A percentile compares a stretch with the other conserved stretches of the same genome.
Conservation (phyloP, 1,140 invertebrate genomes). For the Maconellicoccus hirsutus region DNA sequence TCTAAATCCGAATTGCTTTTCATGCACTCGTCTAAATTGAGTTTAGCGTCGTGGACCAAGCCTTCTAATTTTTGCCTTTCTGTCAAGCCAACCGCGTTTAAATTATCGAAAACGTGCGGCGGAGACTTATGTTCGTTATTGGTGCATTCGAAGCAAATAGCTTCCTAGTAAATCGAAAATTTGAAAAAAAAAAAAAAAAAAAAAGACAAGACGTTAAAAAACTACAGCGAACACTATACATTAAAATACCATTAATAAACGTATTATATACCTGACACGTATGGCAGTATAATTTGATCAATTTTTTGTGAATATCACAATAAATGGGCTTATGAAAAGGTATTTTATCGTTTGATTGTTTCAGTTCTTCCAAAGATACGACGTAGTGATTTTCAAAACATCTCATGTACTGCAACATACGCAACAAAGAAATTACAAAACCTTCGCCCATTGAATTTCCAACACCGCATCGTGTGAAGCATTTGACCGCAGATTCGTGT, state of each 20-base stretch:
- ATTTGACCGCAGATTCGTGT: too few species aligned
- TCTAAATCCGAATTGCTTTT: conserved; percentile 58
- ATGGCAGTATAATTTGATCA: conserved; percentile 68
- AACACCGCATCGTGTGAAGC: too few species aligned
- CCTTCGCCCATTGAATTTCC: too few species aligned
- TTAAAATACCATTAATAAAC: not conserved
- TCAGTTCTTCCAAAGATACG: conserved; percentile 72
- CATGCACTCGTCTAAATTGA: conserved; percentile 60
- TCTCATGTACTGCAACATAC: conserved; percentile 54
- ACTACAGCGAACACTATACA: not conserved
- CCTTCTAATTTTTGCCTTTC: conserved; percentile 60
- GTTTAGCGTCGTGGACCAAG: conserved; percentile 56
- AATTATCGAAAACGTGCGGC: conserved; percentile 64
- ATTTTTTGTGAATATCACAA: conserved; percentile 62
- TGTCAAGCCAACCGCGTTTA: conserved; percentile 58
- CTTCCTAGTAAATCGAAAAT: conserved; percentile 36
- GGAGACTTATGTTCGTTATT: conserved; percentile 63
- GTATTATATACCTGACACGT: conserved; percentile 53
- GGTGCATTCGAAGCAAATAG: conserved; percentile 70
- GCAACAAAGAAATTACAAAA: conserved; percentile 16
- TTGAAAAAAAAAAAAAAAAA: not conserved
- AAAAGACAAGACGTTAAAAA: not conserved
- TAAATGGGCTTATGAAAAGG: conserved; percentile 72
- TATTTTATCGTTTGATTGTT: conserved; percentile 54
- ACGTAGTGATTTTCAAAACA: conserved; percentile 88